Evolutionary conservation across 2,113 vertebrate species (phyloP).

Genomic region (Serilophus lunatus): DNA sequence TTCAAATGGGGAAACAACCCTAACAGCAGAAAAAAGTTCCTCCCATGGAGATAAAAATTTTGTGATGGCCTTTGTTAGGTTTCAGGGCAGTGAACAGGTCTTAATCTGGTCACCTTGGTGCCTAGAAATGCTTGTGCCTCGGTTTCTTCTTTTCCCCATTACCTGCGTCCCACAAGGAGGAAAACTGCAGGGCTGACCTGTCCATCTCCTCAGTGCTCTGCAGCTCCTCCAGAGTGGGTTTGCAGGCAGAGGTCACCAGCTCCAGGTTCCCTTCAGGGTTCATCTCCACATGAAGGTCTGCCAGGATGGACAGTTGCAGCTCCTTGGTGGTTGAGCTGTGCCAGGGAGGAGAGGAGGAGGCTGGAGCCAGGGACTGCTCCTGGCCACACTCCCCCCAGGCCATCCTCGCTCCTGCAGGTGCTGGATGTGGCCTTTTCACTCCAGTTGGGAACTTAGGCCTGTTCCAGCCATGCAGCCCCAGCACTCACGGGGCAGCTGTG

Average conservation of each 20-base stretch:
- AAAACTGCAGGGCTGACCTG: not conserved
- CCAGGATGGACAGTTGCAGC: constrained; percentile 1
- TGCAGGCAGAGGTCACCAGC: constrained; percentile 19
- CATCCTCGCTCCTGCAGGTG: not conserved
- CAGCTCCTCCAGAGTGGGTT: not conserved
- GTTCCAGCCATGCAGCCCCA: rapidly evolving
- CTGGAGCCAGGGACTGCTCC: not conserved
- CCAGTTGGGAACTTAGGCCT: not conserved
- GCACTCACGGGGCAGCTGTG: not conserved
- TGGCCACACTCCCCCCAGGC: rapidly evolving
- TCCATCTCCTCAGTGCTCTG: not conserved
- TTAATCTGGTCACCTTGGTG: not conserved
- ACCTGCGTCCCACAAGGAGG: not conserved
- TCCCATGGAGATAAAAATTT: not conserved
- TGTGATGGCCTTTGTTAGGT: not conserved
- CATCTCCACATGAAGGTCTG: not conserved
- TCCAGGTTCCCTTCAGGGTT: constrained; percentile 24
- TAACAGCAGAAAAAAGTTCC: not conserved
- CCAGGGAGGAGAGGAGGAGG: not conserved
- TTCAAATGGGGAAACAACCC: not conserved
- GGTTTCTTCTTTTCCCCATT: not conserved
- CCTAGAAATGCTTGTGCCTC: not conserved
- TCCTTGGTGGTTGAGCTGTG: not conserved
- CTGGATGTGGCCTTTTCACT: rapidly evolving
- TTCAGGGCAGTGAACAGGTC: not conserved